Conservation (phyloP, 2,888 invertebrate genomes). For the Caenorhabditis macrosperma region DNA sequence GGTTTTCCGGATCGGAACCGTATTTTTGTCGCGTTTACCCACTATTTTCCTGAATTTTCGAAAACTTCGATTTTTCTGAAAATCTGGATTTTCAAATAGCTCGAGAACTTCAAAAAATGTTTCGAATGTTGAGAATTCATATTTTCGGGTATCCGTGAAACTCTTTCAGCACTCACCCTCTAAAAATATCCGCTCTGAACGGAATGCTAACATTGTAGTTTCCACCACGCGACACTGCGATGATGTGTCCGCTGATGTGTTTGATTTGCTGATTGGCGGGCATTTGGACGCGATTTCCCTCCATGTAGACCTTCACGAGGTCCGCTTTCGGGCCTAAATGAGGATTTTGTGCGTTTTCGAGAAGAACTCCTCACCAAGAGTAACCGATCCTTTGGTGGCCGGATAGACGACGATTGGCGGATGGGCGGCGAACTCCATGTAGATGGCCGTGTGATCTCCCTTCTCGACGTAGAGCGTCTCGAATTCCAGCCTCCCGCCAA, state of each 20-base stretch:
- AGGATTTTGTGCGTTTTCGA: background rate
- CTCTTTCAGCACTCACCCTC: conserved; percentile 82
- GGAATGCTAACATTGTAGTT: conserved; percentile 84
- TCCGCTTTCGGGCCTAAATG: conserved; percentile 66
- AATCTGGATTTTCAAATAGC: no score
- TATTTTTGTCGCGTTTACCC: no score
- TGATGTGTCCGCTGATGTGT: conserved; percentile 81
- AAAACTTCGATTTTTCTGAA: no score
- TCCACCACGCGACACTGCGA: conserved; percentile 82
- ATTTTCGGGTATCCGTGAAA: no score
- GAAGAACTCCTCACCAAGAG: conserved; percentile 14
- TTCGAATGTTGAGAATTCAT: no score
- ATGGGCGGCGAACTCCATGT: conserved; percentile 76
- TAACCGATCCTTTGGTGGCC: conserved; percentile 36
- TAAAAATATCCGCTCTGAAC: conserved; percentile 83
- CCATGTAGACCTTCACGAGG: conserved; percentile 74
- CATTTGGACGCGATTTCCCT: conserved; percentile 61
- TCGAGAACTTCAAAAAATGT: no score
- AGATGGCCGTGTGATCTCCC: conserved; percentile 69
- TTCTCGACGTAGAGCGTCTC: conserved; percentile 73
- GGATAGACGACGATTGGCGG: conserved; percentile 75
- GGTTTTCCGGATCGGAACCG: no score
- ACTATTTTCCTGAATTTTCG: no score
- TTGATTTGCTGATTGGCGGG: conserved; percentile 43
- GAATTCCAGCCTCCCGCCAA: conserved; percentile 84